Evolutionary conservation across 2,113 vertebrate species (phyloP).

Genomic region (human): GRCh38 chr1:176049001-176049500

Average conservation of each 20-base stretch:
- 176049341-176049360: conserved; percentile 34
- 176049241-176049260: background rate
- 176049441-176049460: background rate
- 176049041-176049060: too few relatives aligned
- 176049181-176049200: conserved; percentile 65
- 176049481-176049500: background rate
- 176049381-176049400: conserved; percentile 15
- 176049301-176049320: background rate
- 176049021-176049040: too few relatives aligned
- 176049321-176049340: background rate
- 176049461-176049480: background rate
- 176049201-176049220: background rate
- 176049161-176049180: too few relatives aligned
- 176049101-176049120: too few relatives aligned
- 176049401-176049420: background rate
- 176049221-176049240: conserved; percentile 8
- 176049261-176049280: background rate
- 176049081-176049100: too few relatives aligned
- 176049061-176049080: too few relatives aligned
- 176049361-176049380: background rate
- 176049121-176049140: too few relatives aligned
- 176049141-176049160: too few relatives aligned
- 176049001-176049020: too few relatives aligned
- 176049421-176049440: background rate
- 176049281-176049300: background rate